Evolutionary conservation across 37 sponge, comb jelly and placozoan genomes (phyloP).

Genomic region (Mnemiopsis leidyi): DNA sequence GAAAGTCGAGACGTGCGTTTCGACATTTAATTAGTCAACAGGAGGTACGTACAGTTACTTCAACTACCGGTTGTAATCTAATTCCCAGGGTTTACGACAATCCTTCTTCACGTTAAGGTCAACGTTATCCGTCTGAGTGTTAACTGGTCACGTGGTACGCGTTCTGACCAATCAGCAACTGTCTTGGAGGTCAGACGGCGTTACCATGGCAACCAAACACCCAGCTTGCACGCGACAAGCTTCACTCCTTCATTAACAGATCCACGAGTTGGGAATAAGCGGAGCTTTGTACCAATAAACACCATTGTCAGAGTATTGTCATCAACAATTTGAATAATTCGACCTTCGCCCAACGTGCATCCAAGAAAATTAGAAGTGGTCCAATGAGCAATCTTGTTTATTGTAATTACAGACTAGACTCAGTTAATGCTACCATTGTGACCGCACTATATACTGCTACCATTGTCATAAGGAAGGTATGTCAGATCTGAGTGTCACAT

Average conservation of each 20-base stretch:
- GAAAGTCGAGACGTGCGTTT: too few species aligned
- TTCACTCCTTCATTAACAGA: neutral
- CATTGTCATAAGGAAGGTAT: too few species aligned
- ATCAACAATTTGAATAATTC: neutral
- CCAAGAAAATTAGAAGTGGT: neutral
- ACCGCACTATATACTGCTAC: too few species aligned
- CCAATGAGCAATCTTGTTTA: neutral
- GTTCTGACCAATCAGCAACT: neutral
- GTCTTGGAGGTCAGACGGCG: neutral
- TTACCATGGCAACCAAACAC: neutral
- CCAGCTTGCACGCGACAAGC: neutral
- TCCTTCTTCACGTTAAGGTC: too few species aligned
- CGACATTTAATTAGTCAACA: too few species aligned
- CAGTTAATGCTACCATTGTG: neutral
- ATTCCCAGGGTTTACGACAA: too few species aligned
- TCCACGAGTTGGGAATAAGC: neutral
- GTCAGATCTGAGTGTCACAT: too few species aligned
- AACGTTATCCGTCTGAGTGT: too few species aligned
- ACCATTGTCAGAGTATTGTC: neutral
- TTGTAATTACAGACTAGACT: neutral
- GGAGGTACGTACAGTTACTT: too few species aligned
- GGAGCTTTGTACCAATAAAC: neutral
- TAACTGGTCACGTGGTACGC: too few species aligned
- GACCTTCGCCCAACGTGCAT: neutral
- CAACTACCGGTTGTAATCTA: too few species aligned